A percentile compares a stretch with the other conserved stretches of the same genome.
Conservation (phyloP, 1,140 invertebrate species). For the Neodiprion lecontei region DNA sequence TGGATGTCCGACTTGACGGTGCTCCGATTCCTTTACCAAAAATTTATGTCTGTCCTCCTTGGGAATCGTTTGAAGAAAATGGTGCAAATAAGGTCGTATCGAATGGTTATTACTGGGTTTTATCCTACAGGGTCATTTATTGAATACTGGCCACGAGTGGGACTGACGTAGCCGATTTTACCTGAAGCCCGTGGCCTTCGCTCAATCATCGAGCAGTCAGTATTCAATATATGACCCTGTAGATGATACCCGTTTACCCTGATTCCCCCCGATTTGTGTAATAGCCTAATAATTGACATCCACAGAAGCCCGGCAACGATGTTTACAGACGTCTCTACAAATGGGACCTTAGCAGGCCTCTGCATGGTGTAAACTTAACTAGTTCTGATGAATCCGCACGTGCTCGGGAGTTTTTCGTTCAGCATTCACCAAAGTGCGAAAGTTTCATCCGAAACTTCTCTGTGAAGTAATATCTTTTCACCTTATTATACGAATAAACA, state of each 20-base stretch:
- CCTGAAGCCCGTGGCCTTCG: too few relatives aligned
- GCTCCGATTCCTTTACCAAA: conserved; percentile 30
- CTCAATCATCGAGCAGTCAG: too few relatives aligned
- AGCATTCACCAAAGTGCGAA: neutral
- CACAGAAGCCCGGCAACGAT: too few relatives aligned
- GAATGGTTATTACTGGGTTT: too few relatives aligned
- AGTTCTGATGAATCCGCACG: neutral
- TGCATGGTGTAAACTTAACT: neutral
- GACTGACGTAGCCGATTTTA: too few relatives aligned
- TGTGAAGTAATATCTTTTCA: neutral
- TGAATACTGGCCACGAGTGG: too few relatives aligned
- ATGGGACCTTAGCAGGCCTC: neutral
- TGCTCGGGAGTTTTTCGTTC: neutral
- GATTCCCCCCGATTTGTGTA: too few relatives aligned
- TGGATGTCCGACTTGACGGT: conserved; percentile 37
- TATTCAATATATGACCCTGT: too few relatives aligned
- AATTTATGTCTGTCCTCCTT: conserved; percentile 29
- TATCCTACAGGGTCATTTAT: too few relatives aligned
- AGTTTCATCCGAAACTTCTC: neutral
- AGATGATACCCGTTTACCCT: too few relatives aligned
- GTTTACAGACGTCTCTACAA: neutral
- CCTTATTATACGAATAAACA: neutral
- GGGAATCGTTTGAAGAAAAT: neutral
- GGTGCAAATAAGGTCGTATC: too few relatives aligned
- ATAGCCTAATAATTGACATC: too few relatives aligned